phyloP scores from a whole-genome alignment of 2,797 vertebrate species.

The Chanos chanos region DNA sequence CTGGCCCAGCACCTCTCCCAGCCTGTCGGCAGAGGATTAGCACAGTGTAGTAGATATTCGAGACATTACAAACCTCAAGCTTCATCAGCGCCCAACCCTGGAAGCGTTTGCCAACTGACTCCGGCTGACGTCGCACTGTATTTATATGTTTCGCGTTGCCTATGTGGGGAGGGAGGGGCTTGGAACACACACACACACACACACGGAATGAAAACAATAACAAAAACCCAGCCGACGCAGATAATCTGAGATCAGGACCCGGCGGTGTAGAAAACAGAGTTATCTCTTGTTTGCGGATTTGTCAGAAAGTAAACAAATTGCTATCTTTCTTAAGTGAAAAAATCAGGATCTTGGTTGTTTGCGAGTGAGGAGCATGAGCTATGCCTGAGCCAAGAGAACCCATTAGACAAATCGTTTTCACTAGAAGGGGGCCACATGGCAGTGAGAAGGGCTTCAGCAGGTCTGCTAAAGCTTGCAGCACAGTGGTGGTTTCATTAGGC shows the following conservation, averaged over 20 bases:
- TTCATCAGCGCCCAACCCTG: slow-evolving; percentile 21
- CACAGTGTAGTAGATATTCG: slow-evolving; percentile 10
- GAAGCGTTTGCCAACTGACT: slow-evolving; percentile 35
- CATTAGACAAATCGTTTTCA: no score
- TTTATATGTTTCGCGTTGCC: slow-evolving; percentile 40
- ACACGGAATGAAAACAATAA: slow-evolving; percentile 21
- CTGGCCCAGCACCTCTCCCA: slow-evolving; percentile 43
- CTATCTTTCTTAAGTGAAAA: no score
- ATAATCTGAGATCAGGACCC: no score
- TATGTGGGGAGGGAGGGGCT: slow-evolving; percentile 31
- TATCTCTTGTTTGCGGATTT: no score
- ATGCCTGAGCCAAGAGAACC: no score
- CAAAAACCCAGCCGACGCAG: not conserved
- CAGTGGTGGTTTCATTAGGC: slow-evolving; percentile 36
- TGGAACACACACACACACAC: no score
- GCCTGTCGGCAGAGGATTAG: slow-evolving; percentile 30
- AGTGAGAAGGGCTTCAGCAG: not conserved
- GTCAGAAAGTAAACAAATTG: no score
- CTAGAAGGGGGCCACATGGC: not conserved
- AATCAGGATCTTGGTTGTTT: no score
- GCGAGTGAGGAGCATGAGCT: no score
- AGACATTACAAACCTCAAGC: slow-evolving; percentile 40
- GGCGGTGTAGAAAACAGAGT: no score
- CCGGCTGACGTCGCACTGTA: slow-evolving; percentile 24
- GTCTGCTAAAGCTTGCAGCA: slow-evolving; percentile 2